Evolutionary conservation across 2,113 vertebrate genomes (phyloP), one percentile per base, ranked within the genome.

Genomic region (Podarcis raffonei): DNA sequence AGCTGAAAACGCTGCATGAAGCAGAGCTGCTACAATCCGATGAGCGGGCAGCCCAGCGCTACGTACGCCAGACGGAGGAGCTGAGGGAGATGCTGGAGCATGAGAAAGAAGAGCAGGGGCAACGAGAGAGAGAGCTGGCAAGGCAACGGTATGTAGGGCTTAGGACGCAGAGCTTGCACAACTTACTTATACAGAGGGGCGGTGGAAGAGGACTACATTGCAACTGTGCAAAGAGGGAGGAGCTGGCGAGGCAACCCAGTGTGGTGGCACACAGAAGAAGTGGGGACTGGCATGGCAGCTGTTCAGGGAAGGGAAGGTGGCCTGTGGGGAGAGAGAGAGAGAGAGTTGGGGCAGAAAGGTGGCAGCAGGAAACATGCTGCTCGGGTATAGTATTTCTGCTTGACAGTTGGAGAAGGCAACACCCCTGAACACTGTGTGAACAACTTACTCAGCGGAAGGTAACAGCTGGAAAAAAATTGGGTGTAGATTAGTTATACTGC

Each of bases 11-110:
- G 20, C 95, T 98, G n/a, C 98, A 99, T 0, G 98, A 99, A 94
- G 97, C 97, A 0, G 99, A 99, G 96, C 97, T 99, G 90, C 96
- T 97, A 93, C 98, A 97, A 95, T 97, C 97, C 0, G 98, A 99
- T 0, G 97, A 98, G 81, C 96, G 96, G 1, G 99, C 98, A 0
- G 97, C 98, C 0, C 98, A 97, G 94, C 97, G 90, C 84, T 98
- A 97, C 7, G 66, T 97, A 9, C 97, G 86, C 3, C 98, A 98
- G 95, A 95, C 94, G 0, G 97, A 98, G 93, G 98, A 98, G 86
- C 97, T 99, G 86, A 96, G 98, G 1, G 95, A 91, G 0, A 97
- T 98, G 81, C 96, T 99, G 94, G 97, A 98, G 96, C 93, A 74
- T 2, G 98, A 99, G 94, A 97, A 96, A 92, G 98, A 98, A 81